Evolutionary conservation across 2,113 vertebrate genomes (phyloP).

Genomic region (Vidua macroura): DNA sequence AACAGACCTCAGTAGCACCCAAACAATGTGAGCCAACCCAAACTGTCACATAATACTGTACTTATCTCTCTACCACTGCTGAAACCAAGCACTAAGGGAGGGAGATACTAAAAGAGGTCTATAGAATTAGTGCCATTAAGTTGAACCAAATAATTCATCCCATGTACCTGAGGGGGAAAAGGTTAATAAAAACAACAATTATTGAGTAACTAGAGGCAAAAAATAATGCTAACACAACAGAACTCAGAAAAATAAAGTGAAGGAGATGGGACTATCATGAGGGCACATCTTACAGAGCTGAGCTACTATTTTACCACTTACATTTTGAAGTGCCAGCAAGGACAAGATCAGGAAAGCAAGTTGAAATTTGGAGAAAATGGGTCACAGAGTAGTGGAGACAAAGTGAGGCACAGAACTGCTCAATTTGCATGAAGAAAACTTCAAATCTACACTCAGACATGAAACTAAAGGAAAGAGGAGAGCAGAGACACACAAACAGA

Average conservation of each 20-base stretch:
- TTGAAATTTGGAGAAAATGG: neutral
- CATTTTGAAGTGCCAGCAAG: neutral
- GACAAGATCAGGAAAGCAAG: neutral
- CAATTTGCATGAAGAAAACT: neutral
- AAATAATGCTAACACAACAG: neutral
- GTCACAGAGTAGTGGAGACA: neutral
- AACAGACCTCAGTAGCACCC: neutral
- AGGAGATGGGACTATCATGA: neutral
- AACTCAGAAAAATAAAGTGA: neutral
- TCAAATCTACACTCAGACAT: neutral
- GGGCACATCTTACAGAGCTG: neutral
- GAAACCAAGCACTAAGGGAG: neutral
- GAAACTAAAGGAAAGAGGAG: neutral
- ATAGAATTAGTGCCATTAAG: neutral
- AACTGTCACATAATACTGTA: neutral
- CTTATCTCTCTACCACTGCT: neutral
- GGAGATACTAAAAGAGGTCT: neutral
- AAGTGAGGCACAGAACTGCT: neutral
- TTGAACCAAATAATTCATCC: neutral
- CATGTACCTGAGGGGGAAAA: neutral
- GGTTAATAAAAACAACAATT: neutral
- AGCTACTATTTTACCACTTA: neutral
- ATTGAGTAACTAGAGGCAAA: neutral
- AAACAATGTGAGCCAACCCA: neutral
- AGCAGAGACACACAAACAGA: neutral